Base-by-base conservation (phyloP, 2,888 invertebrate species). In the Eupithecia tripunctaria region DNA sequence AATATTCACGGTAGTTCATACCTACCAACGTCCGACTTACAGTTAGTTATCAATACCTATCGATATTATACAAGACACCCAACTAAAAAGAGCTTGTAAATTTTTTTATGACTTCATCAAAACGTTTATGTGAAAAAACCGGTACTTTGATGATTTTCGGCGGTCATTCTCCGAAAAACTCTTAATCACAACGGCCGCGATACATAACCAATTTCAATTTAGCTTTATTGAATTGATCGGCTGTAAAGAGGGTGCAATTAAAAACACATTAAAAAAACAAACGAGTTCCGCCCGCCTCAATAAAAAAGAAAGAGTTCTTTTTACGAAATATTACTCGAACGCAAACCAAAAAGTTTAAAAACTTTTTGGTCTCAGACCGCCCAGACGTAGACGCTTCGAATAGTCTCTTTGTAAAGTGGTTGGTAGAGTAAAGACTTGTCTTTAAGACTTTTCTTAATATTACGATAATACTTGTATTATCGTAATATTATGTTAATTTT, bases 401-500 rank as follows among this genome's bases (percentile, higher is more conserved):
- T 27, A 47, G 66, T 66, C 68, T 71, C 56, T 41, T 84, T 88
- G 86, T 56, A 25, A 1, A 51, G 21, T 56, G 56, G 21, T 51
- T 51, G 51, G 56, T 84, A 85, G 10, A 32, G 12, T 38, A 63
- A 63, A 38, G 38, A 36, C 6, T 14, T 5, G 82, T 83, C n/a
- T n/a, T n/a, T n/a, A n/a, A n/a, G n/a, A n/a, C 82, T 80, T 77
- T 81, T 82, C 79, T 82, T 74, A 73, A 66, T 69, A 63, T 43
- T 67, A n/a, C n/a, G n/a, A 41, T 70, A 68, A 65, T 67, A n/a
- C n/a, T n/a, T 5, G 82, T 83, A 82, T 80, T 77, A 81, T 82
- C 79, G 82, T 74, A 73, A 66, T 69, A 63, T 43, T 67, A n/a
- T n/a, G n/a, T 51, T 70, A 68, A 65, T 67, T 67, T 64, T 38